These are phyloP conservation scores for Silurus aristotelis DNA, from an alignment of 2,797 vertebrate species.

Conservation along the genomic window DNA sequence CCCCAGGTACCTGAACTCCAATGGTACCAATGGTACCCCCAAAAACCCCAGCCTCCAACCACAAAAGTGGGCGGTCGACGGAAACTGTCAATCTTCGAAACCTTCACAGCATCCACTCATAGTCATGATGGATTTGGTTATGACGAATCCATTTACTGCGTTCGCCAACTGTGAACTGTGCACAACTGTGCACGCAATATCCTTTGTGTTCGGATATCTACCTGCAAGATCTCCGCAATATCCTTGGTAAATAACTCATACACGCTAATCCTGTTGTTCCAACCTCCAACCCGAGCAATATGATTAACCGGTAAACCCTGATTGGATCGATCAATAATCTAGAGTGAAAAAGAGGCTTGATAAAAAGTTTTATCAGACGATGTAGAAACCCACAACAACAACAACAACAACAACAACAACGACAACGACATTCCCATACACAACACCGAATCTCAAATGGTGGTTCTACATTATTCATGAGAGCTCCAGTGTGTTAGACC, in stretches of 20 bases:
- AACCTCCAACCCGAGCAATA: neutral
- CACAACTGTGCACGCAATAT: neutral
- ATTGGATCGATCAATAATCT: neutral
- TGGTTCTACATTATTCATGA: neutral
- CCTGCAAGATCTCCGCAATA: neutral
- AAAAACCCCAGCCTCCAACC: neutral
- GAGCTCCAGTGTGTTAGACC: neutral
- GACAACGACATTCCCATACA: too few relatives aligned
- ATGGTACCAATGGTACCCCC: too few relatives aligned
- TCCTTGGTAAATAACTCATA: neutral
- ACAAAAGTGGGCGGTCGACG: neutral
- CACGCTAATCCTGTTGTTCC: neutral
- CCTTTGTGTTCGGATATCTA: neutral
- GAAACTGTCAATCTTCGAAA: neutral
- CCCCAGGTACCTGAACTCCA: too few relatives aligned
- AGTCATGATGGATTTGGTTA: neutral
- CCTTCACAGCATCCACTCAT: too few relatives aligned
- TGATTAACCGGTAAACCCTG: neutral
- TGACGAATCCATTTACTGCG: neutral
- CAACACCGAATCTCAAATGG: neutral
- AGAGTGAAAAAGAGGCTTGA: neutral
- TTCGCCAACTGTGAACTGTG: too few relatives aligned
- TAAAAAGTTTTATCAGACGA: neutral
- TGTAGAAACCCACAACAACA: neutral
- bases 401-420: too few relatives aligned